Percentiles rank a stretch among this genome's conserved stretches.
Conservation (phyloP, 2,113 vertebrate genomes). For the Callipepla squamata region DNA sequence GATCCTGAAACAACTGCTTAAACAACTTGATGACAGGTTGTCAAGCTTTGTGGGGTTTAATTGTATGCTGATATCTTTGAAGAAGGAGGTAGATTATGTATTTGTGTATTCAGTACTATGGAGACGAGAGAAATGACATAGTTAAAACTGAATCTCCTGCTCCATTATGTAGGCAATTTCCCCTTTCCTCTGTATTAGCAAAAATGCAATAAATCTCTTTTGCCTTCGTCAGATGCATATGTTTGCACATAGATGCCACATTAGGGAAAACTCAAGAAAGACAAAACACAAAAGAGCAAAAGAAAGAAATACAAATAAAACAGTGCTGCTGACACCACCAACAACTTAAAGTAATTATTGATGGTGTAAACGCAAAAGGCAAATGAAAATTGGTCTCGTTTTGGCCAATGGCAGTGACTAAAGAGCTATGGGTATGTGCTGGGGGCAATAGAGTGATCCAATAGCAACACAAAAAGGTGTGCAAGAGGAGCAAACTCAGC, state of each 20-base stretch:
- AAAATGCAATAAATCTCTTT: conserved; percentile 60
- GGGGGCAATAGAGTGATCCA: neutral
- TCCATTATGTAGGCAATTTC: conserved; percentile 55
- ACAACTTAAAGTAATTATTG: neutral
- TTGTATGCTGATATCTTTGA: conserved; percentile 58
- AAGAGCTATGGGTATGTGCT: neutral
- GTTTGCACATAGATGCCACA: conserved; percentile 23
- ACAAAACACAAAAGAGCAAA: neutral
- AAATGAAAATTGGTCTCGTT: neutral
- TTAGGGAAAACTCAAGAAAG: conserved; percentile 26
- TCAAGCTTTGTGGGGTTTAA: conserved; percentile 54
- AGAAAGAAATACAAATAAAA: neutral
- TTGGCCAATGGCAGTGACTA: neutral
- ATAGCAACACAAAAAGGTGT: neutral
- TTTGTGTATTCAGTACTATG: conserved; percentile 30
- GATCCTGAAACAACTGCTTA: conserved; percentile 58
- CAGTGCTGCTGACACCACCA: neutral
- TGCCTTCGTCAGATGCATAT: conserved; percentile 47
- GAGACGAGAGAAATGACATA: conserved; percentile 22
- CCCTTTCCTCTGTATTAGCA: conserved; percentile 52
- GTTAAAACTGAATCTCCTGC: conserved; percentile 55
- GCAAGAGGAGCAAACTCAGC: neutral
- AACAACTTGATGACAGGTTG: conserved; percentile 66
- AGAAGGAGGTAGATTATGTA: conserved; percentile 39
- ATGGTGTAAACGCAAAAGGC: neutral